Evolutionary conservation across 2,797 vertebrate genomes (phyloP).

Genomic region (Dermochelys coriacea): DNA sequence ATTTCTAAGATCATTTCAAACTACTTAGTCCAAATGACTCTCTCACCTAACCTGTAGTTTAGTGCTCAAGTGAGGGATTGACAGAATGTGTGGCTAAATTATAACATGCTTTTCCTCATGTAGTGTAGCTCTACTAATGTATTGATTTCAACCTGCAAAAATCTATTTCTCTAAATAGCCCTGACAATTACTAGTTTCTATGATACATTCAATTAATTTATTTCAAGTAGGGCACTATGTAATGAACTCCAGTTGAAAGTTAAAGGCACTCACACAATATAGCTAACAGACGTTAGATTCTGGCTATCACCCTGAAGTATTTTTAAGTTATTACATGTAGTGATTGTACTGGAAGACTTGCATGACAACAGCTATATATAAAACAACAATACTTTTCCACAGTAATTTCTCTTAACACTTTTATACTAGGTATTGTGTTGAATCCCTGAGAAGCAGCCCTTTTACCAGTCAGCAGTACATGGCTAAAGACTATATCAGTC

Average conservation of each 20-base stretch:
- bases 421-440: not conserved
- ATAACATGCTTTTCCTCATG: not conserved
- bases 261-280: not conserved
- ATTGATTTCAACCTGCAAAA: not conserved
- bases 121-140: not conserved
- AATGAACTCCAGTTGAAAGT: not conserved
- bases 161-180: not conserved
- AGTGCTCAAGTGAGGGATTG: not conserved
- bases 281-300: not conserved
- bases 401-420: not conserved
- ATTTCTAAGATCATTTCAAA: not conserved
- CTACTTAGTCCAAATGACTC: not conserved
- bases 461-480: not conserved
- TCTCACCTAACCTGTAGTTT: not conserved
- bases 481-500: not conserved
- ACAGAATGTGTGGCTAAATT: not conserved
- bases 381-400: not conserved
- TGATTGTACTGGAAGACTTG: not conserved
- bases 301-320: not conserved
- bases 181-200: not conserved
- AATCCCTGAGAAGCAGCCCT: not conserved
- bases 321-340: accelerated
- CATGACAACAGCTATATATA: not conserved
- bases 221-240: not conserved
- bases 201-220: not conserved